A percentile compares a stretch with the other conserved stretches of the same genome.
These are phyloP conservation scores for Microctenopoma steveboyesi DNA, from an alignment of 2,797 vertebrate genomes.

Conservation along the genomic window DNA sequence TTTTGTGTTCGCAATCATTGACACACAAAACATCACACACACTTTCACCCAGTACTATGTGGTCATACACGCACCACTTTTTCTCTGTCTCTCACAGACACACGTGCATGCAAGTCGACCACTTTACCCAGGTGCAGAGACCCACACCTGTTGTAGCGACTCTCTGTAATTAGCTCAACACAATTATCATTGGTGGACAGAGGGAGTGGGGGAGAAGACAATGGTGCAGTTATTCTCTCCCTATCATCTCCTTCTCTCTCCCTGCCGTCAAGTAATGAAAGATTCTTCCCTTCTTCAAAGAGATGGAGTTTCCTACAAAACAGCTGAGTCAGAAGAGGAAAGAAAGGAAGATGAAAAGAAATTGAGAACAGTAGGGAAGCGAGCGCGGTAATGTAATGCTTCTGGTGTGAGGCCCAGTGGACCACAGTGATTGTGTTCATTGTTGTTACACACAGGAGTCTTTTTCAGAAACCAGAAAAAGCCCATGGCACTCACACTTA, in stretches of 20 bases:
- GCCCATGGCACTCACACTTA: slow-evolving; percentile 65
- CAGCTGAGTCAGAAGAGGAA: slow-evolving; percentile 85
- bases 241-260: slow-evolving; percentile 81
- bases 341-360: slow-evolving; percentile 78
- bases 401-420: slow-evolving; percentile 74
- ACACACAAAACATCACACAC: slow-evolving; percentile 64
- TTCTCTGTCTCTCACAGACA: neutral
- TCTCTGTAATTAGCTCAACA: slow-evolving; percentile 87
- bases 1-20: slow-evolving; percentile 64
- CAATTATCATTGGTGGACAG: slow-evolving; percentile 82
- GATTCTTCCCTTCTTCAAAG: slow-evolving; percentile 87
- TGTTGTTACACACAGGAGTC: slow-evolving; percentile 71
- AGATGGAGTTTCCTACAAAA: slow-evolving; percentile 85
- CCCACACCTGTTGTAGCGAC: slow-evolving; percentile 85
- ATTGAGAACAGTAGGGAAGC: slow-evolving; percentile 74
- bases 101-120: slow-evolving; percentile 12
- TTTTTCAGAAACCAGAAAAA: slow-evolving; percentile 66
- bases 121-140: slow-evolving; percentile 82
- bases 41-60: slow-evolving; percentile 71
- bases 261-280: slow-evolving; percentile 86
- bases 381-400: slow-evolving; percentile 65
- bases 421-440: slow-evolving; percentile 78
- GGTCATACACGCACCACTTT: slow-evolving; percentile 30
- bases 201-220: slow-evolving; percentile 76
- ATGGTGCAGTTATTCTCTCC: slow-evolving; percentile 84